Evolutionary conservation across 2,113 vertebrate species (phyloP).

Genomic region (Chascanopsetta lugubris): DNA sequence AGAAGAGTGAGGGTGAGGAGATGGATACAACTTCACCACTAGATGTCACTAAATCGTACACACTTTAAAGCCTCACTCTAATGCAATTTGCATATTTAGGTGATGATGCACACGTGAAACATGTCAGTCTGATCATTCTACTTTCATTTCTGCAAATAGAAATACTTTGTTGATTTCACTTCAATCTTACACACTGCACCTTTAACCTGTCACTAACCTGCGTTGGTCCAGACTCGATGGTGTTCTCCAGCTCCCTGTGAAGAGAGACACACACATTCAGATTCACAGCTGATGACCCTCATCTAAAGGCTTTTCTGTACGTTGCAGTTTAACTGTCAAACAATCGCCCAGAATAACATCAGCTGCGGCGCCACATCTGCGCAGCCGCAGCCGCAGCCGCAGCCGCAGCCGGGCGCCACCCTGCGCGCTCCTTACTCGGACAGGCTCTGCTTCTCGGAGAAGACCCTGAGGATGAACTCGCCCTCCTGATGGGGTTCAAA

Average conservation of each 20-base stretch:
- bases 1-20: no score
- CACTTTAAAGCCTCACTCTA: no score
- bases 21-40: no score
- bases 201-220: slow-evolving; percentile 84
- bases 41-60: no score
- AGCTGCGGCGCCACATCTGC: not conserved
- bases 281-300: not conserved
- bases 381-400: not conserved
- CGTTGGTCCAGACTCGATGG: slow-evolving; percentile 82
- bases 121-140: no score
- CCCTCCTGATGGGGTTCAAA: slow-evolving; percentile 92
- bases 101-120: no score
- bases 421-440: slow-evolving; percentile 89
- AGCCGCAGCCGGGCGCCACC: no score
- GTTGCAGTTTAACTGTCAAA: slow-evolving; percentile 2
- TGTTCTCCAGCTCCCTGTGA: slow-evolving; percentile 85
- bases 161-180: no score
- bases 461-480: slow-evolving; percentile 96
- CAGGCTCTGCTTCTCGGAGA: slow-evolving; percentile 93
- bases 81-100: no score
- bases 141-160: no score
- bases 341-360: slow-evolving; percentile 7
- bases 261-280: slow-evolving; percentile 27
- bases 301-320: not conserved
- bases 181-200: no score